Conservation (phyloP, 2,797 vertebrate genomes). For the Catharus ustulatus region DNA sequence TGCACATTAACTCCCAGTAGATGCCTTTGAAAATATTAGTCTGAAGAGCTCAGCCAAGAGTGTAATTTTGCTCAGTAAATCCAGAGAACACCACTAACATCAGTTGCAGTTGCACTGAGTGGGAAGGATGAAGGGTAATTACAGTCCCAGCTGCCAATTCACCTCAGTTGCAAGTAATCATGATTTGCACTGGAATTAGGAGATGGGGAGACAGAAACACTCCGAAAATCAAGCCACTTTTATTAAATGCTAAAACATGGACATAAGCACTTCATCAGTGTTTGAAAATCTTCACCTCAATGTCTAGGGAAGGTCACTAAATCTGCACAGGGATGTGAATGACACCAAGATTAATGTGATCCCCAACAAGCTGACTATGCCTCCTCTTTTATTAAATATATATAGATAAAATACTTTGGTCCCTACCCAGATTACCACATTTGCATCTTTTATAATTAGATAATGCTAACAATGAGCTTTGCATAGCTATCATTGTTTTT, state of each 20-base stretch:
- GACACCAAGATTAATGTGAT: background rate
- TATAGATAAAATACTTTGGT: background rate
- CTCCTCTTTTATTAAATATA: background rate
- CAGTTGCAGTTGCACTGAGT: background rate
- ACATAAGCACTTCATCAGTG: background rate
- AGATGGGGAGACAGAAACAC: background rate
- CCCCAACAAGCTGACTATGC: background rate
- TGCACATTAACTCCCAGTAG: background rate
- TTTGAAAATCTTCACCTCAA: background rate
- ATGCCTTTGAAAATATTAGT: slow-evolving; percentile 13
- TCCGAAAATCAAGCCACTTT: slow-evolving; percentile 2
- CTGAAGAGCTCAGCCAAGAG: background rate
- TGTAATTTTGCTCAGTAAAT: slow-evolving; percentile 21
- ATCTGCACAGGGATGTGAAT: background rate
- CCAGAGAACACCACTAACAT: background rate
- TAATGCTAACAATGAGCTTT: background rate
- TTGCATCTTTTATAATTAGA: background rate
- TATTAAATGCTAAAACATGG: background rate
- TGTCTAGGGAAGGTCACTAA: background rate
- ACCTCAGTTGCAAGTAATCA: background rate
- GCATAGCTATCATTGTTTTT: background rate
- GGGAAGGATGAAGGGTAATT: slow-evolving; percentile 29
- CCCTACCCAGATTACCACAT: background rate
- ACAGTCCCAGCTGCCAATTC: slow-evolving; percentile 25
- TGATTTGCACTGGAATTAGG: slow-evolving; percentile 20